phyloP scores from a whole-genome alignment of 1,140 invertebrate genomes.

The Drosophila ohnishii region DNA sequence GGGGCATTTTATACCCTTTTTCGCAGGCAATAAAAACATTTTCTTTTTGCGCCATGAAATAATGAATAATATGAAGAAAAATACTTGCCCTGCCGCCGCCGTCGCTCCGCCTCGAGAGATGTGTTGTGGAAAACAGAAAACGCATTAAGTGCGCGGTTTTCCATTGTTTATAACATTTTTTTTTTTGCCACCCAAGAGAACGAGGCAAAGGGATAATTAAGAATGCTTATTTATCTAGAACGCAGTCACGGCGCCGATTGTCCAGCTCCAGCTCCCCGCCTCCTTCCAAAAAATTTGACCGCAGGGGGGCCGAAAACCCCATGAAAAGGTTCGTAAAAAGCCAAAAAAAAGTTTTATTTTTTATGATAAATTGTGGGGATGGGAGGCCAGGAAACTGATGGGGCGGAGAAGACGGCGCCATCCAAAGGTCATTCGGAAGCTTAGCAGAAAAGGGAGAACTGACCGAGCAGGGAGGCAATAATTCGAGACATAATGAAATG shows the following conservation, averaged over 20 bases:
- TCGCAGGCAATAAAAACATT: constrained; percentile 80
- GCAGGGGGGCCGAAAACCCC: constrained; percentile 48
- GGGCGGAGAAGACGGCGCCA: constrained; percentile 53
- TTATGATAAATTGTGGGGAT: constrained; percentile 52
- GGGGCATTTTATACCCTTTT: constrained; percentile 76
- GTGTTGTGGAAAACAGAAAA: constrained; percentile 66
- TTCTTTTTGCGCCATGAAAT: constrained; percentile 68
- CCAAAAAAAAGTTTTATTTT: constrained; percentile 65
- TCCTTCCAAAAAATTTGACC: constrained; percentile 50
- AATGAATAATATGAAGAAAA: constrained; percentile 82
- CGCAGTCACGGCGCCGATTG: constrained; percentile 73
- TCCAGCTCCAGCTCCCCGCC: constrained; percentile 30
- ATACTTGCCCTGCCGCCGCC: constrained; percentile 56
- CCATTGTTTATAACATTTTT: constrained; percentile 76
- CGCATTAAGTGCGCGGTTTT: constrained; percentile 81
- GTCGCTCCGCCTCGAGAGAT: not conserved
- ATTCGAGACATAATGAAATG: constrained; percentile 36
- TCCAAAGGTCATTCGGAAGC: constrained; percentile 54
- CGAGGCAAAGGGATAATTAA: constrained; percentile 76
- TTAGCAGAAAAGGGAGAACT: constrained; percentile 8
- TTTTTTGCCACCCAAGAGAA: constrained; percentile 37
- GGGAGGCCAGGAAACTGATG: constrained; percentile 30
- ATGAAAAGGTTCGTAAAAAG: constrained; percentile 56
- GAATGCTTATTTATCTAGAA: constrained; percentile 83
- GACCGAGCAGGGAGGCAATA: constrained; percentile 7